Base-by-base conservation (phyloP, 2,888 invertebrate genomes). In the Steromphala cineraria region DNA sequence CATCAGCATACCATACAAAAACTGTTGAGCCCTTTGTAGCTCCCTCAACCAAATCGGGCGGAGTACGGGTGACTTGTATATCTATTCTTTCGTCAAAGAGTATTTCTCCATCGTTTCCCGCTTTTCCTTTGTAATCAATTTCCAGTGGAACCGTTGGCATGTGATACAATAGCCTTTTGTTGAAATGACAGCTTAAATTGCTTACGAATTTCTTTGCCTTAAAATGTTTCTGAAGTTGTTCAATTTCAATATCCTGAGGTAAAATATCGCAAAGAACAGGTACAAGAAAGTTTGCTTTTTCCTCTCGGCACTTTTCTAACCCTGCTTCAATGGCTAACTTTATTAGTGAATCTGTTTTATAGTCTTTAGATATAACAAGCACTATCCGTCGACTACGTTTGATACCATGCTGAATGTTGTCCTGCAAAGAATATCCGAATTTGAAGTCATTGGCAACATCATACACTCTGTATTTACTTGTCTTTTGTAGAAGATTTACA, bases 1-100 rank as follows among this genome's bases (percentile, higher is more conserved):
- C 24, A 28, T 75, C 75, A 15, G 75, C 19, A 24, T 75, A 75
- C 75, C 75, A 75, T 13, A 75, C 75, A 53, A 75, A 75, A 1
- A 75, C 17, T 13, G n/a, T 75, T 13, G 75, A 75, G 10, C 53
- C 53, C 13, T 40, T n/a, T 19, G 8, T 19, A 10, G 53, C 28
- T 3, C 31, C 36, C n/a, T 31, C 67, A 67, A 31, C 28, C 67
- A 36, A 31, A 13, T 67, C 67, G 13, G 28, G 67, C 28, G 24
- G 67, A 28, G 28, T 13, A 15, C 15, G 67, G 7, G 36, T 36
- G 2, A 36, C 7, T 4, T 4, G 7, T 36, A 36, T 36, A 36
- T 36, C 7, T 36, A 7, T 36, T 2, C 36, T 4, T 36, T 7
- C 7, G 36, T 36, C 36, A 36, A 4, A 4, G 36, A 7, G 36